These are phyloP conservation scores for Phrynocephalus guinanensis DNA, from an alignment of 2,797 vertebrate species.

Conservation along the genomic window DNA sequence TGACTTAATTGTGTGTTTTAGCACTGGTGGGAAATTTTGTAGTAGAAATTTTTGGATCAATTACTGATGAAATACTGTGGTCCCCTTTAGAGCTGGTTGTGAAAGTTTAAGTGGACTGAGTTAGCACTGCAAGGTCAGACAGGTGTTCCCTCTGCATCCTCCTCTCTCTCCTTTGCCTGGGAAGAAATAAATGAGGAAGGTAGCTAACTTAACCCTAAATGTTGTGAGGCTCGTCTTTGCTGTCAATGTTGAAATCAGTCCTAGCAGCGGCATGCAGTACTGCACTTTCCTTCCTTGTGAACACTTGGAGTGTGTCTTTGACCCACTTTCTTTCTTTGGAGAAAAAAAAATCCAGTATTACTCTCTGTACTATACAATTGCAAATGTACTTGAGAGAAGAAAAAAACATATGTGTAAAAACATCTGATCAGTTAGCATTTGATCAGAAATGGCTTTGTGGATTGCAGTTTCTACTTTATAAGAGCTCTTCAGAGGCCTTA, in stretches of 20 bases:
- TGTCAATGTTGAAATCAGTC: constrained; percentile 39
- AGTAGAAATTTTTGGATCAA: not conserved
- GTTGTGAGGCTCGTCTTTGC: constrained; percentile 37
- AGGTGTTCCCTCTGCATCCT: too few relatives aligned
- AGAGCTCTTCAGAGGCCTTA: not conserved
- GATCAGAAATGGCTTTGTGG: not conserved
- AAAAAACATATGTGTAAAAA: constrained; percentile 6
- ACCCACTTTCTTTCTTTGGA: constrained; percentile 40
- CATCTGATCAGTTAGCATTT: constrained; percentile 4
- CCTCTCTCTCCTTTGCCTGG: not conserved
- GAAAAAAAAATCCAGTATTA: constrained; percentile 24
- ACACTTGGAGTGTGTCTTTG: constrained; percentile 27
- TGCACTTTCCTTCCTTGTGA: constrained; percentile 18
- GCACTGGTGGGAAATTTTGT: too few relatives aligned
- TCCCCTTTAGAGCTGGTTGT: too few relatives aligned
- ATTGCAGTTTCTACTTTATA: constrained; percentile 3
- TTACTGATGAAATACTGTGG: not conserved
- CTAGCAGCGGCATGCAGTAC: constrained; percentile 13
- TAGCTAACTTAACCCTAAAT: constrained; percentile 28
- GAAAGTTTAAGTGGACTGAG: too few relatives aligned
- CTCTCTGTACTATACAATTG: constrained; percentile 18
- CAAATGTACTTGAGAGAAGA: constrained; percentile 1
- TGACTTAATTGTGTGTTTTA: not conserved
- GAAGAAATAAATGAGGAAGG: constrained; percentile 35
- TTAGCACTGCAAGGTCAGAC: too few relatives aligned